phyloP scores from a whole-genome alignment of 2,888 invertebrate genomes.

The Lithodes maja region DNA sequence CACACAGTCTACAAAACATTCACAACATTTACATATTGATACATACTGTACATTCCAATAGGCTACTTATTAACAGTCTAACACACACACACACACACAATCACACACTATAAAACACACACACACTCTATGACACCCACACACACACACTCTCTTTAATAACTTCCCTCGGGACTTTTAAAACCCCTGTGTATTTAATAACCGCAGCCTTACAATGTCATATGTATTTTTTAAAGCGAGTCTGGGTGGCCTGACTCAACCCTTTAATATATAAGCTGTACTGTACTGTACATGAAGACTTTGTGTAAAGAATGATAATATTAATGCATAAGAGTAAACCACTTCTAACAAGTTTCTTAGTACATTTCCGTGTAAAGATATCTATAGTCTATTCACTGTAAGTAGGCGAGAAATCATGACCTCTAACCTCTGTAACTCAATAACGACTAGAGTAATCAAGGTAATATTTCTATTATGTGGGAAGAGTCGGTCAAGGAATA shows the following conservation, averaged over 20 bases:
- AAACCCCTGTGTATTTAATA: slow-evolving; percentile 27
- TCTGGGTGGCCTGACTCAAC: slow-evolving; percentile 18
- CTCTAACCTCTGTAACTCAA: no score
- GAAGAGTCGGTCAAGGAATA: no score
- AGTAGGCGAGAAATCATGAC: no score
- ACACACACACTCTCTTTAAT: not conserved
- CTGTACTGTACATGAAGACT: slow-evolving; percentile 39
- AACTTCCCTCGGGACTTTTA: slow-evolving; percentile 8
- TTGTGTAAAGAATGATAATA: slow-evolving; percentile 33
- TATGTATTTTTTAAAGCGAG: slow-evolving; percentile 37
- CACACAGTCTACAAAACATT: not conserved
- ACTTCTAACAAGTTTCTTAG: slow-evolving; percentile 22
- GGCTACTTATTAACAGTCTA: no score
- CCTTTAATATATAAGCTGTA: not conserved
- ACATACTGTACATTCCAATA: no score
- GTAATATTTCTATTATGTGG: no score
- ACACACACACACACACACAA: slow-evolving; percentile 6
- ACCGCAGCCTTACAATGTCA: slow-evolving; percentile 41
- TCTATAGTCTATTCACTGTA: not conserved
- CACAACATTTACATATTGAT: no score
- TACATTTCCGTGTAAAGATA: not conserved
- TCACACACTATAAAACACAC: not conserved
- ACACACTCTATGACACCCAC: not conserved
- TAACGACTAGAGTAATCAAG: no score
- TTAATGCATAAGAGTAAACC: not conserved